Conservation (phyloP, 2,888 invertebrate species). For the Nematopogon swammerdamellus region DNA sequence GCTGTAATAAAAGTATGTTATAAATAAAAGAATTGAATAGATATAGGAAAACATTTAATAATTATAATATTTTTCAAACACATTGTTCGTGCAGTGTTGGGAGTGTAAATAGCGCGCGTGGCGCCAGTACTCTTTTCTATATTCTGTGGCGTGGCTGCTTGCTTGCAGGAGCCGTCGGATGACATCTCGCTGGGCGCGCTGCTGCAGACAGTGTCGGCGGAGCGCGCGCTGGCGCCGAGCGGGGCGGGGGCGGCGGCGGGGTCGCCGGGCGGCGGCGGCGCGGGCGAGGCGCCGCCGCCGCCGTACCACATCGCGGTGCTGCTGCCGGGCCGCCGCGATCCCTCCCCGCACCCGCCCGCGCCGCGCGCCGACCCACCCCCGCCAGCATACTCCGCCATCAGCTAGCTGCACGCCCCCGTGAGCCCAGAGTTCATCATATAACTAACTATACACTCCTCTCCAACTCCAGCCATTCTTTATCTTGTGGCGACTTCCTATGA, state of each 20-base stretch:
- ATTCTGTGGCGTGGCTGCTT: too few species aligned
- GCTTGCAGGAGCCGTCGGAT: conserved; percentile 28
- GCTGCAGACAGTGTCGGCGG: conserved; percentile 16
- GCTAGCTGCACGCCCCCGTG: conserved; percentile 39
- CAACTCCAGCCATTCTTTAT: too few species aligned
- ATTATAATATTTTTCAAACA: too few species aligned
- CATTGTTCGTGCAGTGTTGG: too few species aligned
- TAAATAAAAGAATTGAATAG: too few species aligned
- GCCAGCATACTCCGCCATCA: conserved; percentile 73
- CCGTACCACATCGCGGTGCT: conserved; percentile 82
- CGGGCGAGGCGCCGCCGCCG: conserved; percentile 62
- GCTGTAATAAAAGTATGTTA: too few species aligned
- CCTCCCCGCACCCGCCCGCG: conserved; percentile 50
- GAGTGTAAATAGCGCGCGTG: too few species aligned
- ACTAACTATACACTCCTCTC: too few species aligned
- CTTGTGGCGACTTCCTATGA: too few species aligned
- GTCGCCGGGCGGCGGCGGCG: conserved; percentile 7
- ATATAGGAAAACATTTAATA: too few species aligned
- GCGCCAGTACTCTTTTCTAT: too few species aligned
- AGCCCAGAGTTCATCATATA: conserved; percentile 4
- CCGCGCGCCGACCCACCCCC: conserved; percentile 68
- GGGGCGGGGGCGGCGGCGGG: conserved; percentile 11
- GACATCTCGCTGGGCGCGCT: conserved; percentile 33
- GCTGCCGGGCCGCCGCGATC: conserved; percentile 52
- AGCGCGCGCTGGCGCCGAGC: conserved; percentile 16